Percentiles rank a stretch among this genome's conserved stretches.
Conservation (phyloP, 2,888 invertebrate species). For the Cryptocheilus praepositus region DNA sequence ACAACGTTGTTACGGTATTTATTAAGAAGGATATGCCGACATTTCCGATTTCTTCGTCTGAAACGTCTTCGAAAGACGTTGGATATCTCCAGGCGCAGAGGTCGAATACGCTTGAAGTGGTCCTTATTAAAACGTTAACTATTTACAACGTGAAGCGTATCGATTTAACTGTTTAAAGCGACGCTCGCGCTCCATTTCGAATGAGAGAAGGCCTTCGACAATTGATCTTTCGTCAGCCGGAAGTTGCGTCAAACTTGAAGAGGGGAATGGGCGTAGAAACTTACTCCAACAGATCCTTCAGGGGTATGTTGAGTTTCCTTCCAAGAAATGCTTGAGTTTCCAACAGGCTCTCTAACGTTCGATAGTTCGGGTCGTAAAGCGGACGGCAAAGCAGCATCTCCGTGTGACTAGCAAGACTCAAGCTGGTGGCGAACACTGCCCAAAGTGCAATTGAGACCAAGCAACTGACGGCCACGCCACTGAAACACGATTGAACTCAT, state of each 20-base stretch:
- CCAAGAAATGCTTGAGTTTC: slow-evolving; percentile 75
- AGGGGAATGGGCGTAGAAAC: slow-evolving; percentile 32
- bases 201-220: background rate
- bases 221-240: slow-evolving; percentile 60
- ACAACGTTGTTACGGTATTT: too few relatives aligned
- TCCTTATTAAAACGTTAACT: too few relatives aligned
- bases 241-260: too few relatives aligned
- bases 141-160: slow-evolving; percentile 2
- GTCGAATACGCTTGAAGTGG: too few relatives aligned
- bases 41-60: too few relatives aligned
- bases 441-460: slow-evolving; percentile 79
- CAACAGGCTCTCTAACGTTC: slow-evolving; percentile 80
- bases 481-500: slow-evolving; percentile 40
- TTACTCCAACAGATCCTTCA: slow-evolving; percentile 78
- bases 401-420: slow-evolving; percentile 81
- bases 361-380: slow-evolving; percentile 82
- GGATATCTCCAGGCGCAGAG: too few relatives aligned
- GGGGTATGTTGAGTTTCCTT: slow-evolving; percentile 76
- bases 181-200: background rate
- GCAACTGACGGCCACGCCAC: slow-evolving; percentile 76
- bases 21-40: too few relatives aligned
- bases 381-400: slow-evolving; percentile 85
- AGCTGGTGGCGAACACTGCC: slow-evolving; percentile 77
- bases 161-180: background rate
- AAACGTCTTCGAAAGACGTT: too few relatives aligned